These are phyloP conservation scores for Spongia lamella DNA, from an alignment of 37 sponge, comb jelly and placozoan genomes.

Conservation along the genomic window DNA sequence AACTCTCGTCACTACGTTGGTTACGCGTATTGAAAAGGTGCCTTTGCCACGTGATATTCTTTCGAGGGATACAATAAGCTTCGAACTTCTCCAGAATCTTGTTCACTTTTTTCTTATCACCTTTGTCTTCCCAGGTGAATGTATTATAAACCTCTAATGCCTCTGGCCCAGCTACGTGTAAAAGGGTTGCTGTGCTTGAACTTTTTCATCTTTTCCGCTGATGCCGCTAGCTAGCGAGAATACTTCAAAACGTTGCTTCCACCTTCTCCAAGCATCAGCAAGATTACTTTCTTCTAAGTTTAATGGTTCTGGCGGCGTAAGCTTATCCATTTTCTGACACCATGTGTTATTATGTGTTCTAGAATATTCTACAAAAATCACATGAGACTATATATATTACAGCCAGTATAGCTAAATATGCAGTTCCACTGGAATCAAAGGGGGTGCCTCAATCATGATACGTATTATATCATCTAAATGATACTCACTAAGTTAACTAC, in stretches of 20 bases:
- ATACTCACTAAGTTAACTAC: too few relatives aligned
- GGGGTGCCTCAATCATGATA: too few relatives aligned
- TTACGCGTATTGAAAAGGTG: slow-evolving; percentile 1
- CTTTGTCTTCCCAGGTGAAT: neutral
- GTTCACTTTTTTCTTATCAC: neutral
- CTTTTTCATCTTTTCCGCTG: slow-evolving; percentile 8
- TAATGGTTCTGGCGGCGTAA: too few relatives aligned
- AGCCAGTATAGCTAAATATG: too few relatives aligned
- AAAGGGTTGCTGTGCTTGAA: neutral
- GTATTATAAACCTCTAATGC: neutral
- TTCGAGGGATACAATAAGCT: neutral
- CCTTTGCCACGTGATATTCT: neutral
- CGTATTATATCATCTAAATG: too few relatives aligned
- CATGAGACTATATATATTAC: too few relatives aligned
- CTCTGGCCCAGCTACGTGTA: neutral
- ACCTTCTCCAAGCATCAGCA: slow-evolving; percentile 26
- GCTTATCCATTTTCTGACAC: too few relatives aligned
- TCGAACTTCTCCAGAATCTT: too few relatives aligned
- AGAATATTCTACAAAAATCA: too few relatives aligned
- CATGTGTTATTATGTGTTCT: too few relatives aligned
- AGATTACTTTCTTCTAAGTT: too few relatives aligned
- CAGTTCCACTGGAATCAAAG: too few relatives aligned
- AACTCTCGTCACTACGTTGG: neutral
- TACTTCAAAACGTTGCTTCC: slow-evolving; percentile 38
- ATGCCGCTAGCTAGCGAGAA: slow-evolving; percentile 10